Percentiles rank a stretch among this genome's conserved stretches.
Conservation (phyloP, 2,797 vertebrate species). For the Melanotaenia boesemani region DNA sequence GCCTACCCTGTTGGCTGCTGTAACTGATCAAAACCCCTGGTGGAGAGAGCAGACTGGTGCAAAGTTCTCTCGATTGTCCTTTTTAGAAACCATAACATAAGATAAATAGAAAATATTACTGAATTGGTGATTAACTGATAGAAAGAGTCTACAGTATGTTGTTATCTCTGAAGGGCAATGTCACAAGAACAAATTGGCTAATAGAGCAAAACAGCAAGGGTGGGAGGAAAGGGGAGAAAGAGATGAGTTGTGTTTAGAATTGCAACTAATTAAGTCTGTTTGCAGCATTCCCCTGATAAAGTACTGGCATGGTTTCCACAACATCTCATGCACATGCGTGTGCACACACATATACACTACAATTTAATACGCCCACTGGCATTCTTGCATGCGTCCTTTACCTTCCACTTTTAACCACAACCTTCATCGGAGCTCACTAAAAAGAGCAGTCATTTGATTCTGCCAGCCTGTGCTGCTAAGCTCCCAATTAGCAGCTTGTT, state of each 20-base stretch:
- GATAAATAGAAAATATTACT: neutral
- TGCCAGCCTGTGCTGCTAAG: conserved; percentile 32
- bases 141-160: neutral
- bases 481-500: conserved; percentile 60
- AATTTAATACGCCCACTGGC: conserved; percentile 6
- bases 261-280: conserved; percentile 53
- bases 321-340: neutral
- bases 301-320: neutral
- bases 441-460: conserved; percentile 35
- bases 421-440: conserved; percentile 23
- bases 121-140: neutral
- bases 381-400: conserved; percentile 29
- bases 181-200: neutral
- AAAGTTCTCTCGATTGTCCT: neutral
- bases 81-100: neutral
- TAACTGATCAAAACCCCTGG: neutral
- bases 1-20: neutral
- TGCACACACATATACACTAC: neutral
- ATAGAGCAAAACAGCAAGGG: neutral
- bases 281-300: conserved; percentile 18
- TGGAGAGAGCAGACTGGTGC: neutral
- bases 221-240: neutral
- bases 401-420: conserved; percentile 31
- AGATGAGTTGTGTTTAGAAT: conserved; percentile 10
- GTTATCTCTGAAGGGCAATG: neutral